Conservation (phyloP, 2,113 vertebrate species). For the Podiceps cristatus region DNA sequence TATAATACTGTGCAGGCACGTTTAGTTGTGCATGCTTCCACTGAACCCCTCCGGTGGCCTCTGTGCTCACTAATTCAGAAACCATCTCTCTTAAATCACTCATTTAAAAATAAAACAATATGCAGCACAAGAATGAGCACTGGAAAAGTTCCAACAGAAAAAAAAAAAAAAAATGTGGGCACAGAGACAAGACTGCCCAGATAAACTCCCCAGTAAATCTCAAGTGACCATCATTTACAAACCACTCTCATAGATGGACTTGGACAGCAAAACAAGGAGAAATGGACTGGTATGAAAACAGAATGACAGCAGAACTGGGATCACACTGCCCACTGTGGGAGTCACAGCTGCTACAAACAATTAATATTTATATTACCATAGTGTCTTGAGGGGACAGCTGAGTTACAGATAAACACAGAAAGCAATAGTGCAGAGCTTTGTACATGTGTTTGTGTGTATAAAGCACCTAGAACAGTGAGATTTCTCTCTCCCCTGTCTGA, state of each 20-base stretch:
- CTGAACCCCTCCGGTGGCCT: not conserved
- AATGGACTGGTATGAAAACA: not conserved
- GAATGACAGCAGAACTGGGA: not conserved
- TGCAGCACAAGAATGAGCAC: not conserved
- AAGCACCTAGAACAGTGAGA: not conserved
- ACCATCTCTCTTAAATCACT: not conserved
- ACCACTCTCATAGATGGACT: not conserved
- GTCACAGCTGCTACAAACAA: conserved; percentile 16
- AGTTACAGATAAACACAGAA: not conserved
- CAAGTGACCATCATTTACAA: not conserved
- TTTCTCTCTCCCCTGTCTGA: not conserved
- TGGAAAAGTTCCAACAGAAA: not conserved
- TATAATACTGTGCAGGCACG: not conserved
- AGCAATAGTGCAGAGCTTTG: not conserved
- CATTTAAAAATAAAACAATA: conserved; percentile 16
- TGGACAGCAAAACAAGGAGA: not conserved
- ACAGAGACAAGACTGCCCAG: not conserved
- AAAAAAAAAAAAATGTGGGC: not conserved
- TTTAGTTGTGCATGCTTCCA: not conserved
- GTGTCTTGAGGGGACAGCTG: not conserved
- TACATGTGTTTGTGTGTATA: not conserved
- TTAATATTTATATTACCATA: not conserved
- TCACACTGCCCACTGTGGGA: not conserved
- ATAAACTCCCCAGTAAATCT: not conserved
- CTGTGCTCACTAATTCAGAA: not conserved